phyloP scores from a whole-genome alignment of 2,888 invertebrate genomes.

The Parnassius orleans region DNA sequence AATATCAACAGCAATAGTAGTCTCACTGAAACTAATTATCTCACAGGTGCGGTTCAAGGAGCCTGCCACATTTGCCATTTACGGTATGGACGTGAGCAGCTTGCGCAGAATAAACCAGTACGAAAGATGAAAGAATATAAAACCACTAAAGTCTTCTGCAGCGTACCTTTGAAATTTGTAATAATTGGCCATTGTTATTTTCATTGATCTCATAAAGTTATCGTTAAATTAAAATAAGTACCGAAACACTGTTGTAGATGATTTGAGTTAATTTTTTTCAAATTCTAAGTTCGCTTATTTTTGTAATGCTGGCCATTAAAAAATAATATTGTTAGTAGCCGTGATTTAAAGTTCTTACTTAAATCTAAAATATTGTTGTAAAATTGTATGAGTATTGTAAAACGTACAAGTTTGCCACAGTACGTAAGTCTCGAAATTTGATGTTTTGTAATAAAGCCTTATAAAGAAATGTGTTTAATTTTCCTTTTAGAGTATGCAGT shows the following conservation, averaged over 20 bases:
- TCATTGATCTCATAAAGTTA: no score
- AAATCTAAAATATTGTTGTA: conserved; percentile 6
- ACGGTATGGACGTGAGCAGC: conserved; percentile 67
- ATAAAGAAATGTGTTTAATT: not conserved
- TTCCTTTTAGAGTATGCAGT: no score
- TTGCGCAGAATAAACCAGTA: conserved; percentile 62
- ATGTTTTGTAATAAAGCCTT: conserved; percentile 2
- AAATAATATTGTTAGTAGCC: no score
- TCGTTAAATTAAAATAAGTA: no score
- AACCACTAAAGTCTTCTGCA: not conserved
- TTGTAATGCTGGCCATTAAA: no score
- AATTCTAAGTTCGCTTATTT: no score
- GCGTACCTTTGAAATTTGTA: not conserved
- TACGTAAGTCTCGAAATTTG: conserved; percentile 9
- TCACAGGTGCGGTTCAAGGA: conserved; percentile 55
- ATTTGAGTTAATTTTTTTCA: no score
- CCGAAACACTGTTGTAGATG: no score
- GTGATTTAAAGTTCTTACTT: no score
- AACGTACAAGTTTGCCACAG: not conserved
- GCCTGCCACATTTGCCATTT: conserved; percentile 54
- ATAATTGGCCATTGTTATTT: no score
- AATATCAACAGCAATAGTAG: not conserved
- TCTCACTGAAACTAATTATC: not conserved
- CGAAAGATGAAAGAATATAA: conserved; percentile 43
- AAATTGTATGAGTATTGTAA: conserved; percentile 16